These are phyloP conservation scores for Himantopus leucocephalus DNA, from an alignment of 2,113 vertebrate species.

Conservation along the genomic window DNA sequence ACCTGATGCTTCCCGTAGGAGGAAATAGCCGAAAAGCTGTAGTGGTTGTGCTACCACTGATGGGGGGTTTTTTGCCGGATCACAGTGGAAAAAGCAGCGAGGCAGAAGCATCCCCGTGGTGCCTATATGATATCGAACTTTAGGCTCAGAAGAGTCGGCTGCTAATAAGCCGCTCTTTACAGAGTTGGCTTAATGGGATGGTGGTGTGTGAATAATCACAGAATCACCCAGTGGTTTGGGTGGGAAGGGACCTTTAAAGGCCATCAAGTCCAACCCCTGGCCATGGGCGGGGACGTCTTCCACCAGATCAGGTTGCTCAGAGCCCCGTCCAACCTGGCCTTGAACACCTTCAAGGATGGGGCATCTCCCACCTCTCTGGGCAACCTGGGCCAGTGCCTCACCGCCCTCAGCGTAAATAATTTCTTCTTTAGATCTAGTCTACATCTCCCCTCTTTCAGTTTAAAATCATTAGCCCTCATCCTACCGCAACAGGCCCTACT, in stretches of 20 bases:
- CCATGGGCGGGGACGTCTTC: neutral
- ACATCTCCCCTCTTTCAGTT: neutral
- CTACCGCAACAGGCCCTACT: accelerated
- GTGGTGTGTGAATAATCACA: too few species aligned
- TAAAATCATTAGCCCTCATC: neutral
- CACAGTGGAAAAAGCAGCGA: neutral
- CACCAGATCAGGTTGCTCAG: neutral
- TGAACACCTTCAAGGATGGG: neutral
- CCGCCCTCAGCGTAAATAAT: accelerated
- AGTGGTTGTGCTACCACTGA: neutral
- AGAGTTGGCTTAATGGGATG: too few species aligned
- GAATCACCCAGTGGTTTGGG: neutral
- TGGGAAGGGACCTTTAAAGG: neutral
- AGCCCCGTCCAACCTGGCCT: neutral
- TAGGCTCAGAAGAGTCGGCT: neutral
- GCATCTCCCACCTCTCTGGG: neutral
- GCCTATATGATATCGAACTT: neutral
- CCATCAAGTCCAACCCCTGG: neutral
- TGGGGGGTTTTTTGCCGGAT: neutral
- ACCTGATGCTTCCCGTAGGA: accelerated
- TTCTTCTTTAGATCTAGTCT: too few species aligned
- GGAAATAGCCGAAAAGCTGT: neutral
- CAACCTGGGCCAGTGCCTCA: accelerated
- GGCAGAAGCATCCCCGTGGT: neutral
- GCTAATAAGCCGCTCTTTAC: neutral